Evolutionary conservation across 2,888 invertebrate genomes (phyloP).

Genomic region (Ischnus inquisitorius): DNA sequence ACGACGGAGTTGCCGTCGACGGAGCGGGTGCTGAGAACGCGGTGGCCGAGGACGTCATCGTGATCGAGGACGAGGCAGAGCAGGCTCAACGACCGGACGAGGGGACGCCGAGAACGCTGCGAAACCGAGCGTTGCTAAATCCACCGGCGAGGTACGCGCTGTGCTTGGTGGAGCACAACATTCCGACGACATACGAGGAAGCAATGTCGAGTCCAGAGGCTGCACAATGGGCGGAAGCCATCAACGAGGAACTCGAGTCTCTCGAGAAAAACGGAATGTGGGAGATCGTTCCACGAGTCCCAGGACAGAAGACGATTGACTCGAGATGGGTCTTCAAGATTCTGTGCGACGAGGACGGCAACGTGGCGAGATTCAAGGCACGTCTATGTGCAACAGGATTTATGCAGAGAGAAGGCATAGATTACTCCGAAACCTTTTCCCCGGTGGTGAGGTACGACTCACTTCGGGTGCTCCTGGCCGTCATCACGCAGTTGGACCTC

Average conservation of each 20-base stretch:
- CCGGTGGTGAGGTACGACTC: slow-evolving; percentile 56
- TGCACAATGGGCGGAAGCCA: slow-evolving; percentile 61
- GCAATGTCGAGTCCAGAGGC: slow-evolving; percentile 52
- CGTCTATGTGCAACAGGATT: slow-evolving; percentile 59
- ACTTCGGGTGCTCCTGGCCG: too few species aligned
- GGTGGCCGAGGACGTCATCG: slow-evolving; percentile 20
- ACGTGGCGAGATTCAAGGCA: slow-evolving; percentile 48
- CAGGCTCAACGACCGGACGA: not conserved
- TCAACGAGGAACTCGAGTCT: slow-evolving; percentile 47
- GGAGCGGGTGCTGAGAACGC: slow-evolving; percentile 19
- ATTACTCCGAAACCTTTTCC: slow-evolving; percentile 48
- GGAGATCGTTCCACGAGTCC: slow-evolving; percentile 36
- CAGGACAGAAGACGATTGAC: slow-evolving; percentile 33
- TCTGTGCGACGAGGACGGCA: slow-evolving; percentile 33
- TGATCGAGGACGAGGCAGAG: slow-evolving; percentile 37
- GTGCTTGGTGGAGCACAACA: slow-evolving; percentile 47
- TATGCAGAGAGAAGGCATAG: slow-evolving; percentile 49
- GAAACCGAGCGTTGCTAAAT: slow-evolving; percentile 33
- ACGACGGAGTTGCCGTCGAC: slow-evolving; percentile 27
- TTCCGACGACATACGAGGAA: slow-evolving; percentile 46
- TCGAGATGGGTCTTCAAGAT: slow-evolving; percentile 55
- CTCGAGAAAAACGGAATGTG: slow-evolving; percentile 37
- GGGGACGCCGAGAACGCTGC: slow-evolving; percentile 31
- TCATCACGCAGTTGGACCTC: slow-evolving; percentile 42
- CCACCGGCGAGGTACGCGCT: slow-evolving; percentile 50